Base-by-base conservation (phyloP, 2,113 vertebrate genomes). In the Meles meles region DNA sequence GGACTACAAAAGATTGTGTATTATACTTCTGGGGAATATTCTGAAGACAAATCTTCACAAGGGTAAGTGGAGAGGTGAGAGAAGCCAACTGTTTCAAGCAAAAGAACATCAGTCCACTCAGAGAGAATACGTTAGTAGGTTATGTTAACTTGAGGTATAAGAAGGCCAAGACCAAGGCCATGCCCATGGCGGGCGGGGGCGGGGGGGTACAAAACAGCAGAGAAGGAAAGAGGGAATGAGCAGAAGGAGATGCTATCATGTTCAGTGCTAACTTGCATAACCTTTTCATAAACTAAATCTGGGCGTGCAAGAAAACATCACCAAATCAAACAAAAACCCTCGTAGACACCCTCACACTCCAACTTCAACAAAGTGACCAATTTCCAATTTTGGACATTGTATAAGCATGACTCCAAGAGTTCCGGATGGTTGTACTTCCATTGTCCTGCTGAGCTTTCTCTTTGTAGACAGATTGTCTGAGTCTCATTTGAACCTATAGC, bases 21-120 rank as follows among this genome's bases (percentile, higher is more conserved):
- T 79, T 72, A 5, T 39, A 27, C 23, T 89, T 1, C 13, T 44
- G 8, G 59, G 59, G 34, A 90, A 92, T n/a, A 61, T 88, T n/a
- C 31, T 87, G 49, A 67, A 96, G 93, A 25, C 1, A 67, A 76
- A 55, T 61, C 18, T 92, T 95, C 29, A 55, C 27, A 88, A 84
- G 7, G 21, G 2, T 80, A 95, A 82, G 15, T 80, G 6, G 20
- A 94, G 10, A 71, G 6, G 79, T 42, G 44, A 90, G 0, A 15
- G 1, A 31, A 82, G 94, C 21, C 9, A 74, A 49, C 77, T 76
- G 39, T 34, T 80, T 85, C 11, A 91, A 90, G 18, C 3, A 77
- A 94, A 93, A 93, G 3, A 67, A 94, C 47, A 63, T 69, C 17
- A 10, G 52, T 39, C 7, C 4, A 39, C 57, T 93, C 61, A 10